Evolutionary conservation across 2,797 vertebrate genomes (phyloP).

Genomic region (Thamnophis elegans): DNA sequence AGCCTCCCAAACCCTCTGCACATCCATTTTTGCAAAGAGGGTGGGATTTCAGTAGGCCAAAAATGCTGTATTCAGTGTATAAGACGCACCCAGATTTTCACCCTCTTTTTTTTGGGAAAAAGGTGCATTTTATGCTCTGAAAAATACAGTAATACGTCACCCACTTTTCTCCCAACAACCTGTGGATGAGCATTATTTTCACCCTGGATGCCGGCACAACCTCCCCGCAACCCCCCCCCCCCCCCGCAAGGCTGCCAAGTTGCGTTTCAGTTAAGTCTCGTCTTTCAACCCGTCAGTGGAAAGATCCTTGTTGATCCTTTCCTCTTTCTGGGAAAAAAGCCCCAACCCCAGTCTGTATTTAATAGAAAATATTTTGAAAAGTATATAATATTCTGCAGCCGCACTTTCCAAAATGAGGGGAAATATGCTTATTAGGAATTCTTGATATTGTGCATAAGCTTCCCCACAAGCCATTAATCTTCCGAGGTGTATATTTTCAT

Average conservation of each 20-base stretch:
- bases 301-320: slow-evolving; percentile 22
- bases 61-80: too few species aligned
- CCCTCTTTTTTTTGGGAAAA: too few species aligned
- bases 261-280: slow-evolving; percentile 41
- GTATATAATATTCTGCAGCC: slow-evolving; percentile 45
- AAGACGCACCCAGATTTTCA: too few species aligned
- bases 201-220: slow-evolving; percentile 1
- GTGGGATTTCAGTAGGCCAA: too few species aligned
- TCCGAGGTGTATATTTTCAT: slow-evolving; percentile 47
- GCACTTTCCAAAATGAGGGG: slow-evolving; percentile 36
- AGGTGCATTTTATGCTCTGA: too few species aligned
- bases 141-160: too few species aligned
- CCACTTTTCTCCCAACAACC: not conserved
- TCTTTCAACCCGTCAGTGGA: slow-evolving; percentile 48
- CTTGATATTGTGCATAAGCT: slow-evolving; percentile 33
- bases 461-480: slow-evolving; percentile 53
- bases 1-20: too few species aligned
- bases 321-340: slow-evolving; percentile 33
- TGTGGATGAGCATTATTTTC: not conserved
- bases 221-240: slow-evolving; percentile 30
- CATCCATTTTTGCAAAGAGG: too few species aligned
- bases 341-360: slow-evolving; percentile 52
- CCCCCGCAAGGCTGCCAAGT: not conserved
- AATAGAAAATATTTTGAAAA: slow-evolving; percentile 55
- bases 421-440: slow-evolving; percentile 49